Percentiles rank a stretch among this genome's conserved stretches.
phyloP scores from a whole-genome alignment of 2,888 invertebrate species.

The Agrotis segetum region DNA sequence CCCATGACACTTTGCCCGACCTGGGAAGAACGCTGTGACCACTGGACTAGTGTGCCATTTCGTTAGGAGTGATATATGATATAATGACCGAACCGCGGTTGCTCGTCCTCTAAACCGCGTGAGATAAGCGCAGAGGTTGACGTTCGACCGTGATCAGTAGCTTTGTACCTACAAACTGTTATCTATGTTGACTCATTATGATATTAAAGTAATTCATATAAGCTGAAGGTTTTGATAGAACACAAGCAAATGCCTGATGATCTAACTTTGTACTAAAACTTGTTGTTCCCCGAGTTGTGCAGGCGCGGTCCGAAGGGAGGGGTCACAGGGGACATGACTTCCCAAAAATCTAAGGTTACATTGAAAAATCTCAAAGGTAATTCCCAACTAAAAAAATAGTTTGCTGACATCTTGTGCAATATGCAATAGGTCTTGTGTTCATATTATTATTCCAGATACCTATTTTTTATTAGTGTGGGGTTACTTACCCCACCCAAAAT shows the following conservation, averaged over 20 bases:
- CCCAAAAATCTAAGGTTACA: too few species aligned
- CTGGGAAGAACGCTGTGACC: not conserved
- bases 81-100: not conserved
- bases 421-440: too few species aligned
- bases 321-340: too few species aligned
- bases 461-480: too few species aligned
- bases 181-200: constrained; percentile 23
- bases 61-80: not conserved
- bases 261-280: not conserved
- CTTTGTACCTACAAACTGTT: not conserved
- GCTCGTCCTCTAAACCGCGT: not conserved
- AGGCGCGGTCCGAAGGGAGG: too few species aligned
- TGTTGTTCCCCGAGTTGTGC: too few species aligned
- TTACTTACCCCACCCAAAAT: too few species aligned
- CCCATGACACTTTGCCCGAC: not conserved
- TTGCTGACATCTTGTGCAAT: too few species aligned
- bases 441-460: too few species aligned
- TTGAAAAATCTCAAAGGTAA: too few species aligned
- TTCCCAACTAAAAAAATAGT: too few species aligned
- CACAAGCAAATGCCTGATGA: not conserved
- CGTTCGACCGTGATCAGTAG: constrained; percentile 20
- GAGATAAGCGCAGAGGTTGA: constrained; percentile 27
- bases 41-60: too few species aligned
- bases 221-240: not conserved
- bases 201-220: not conserved